Evolutionary conservation across 64 coral and sea anemone genomes (phyloP), one percentile per base, ranked within the genome.

Genomic region (Porites australiensis): DNA sequence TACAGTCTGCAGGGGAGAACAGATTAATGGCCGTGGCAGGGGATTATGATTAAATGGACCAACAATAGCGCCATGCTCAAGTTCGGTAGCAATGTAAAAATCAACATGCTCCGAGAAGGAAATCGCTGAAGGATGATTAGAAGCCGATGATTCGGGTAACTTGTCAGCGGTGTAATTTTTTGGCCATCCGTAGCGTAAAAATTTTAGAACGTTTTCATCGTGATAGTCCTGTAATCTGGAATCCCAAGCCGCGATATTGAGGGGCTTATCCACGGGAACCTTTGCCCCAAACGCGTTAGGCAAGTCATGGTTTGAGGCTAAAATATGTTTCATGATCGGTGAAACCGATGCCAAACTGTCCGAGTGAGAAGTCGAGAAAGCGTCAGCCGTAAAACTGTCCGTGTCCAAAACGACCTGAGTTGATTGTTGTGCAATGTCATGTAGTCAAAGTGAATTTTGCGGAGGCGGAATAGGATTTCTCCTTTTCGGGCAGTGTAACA

Each of bases 401-500:
- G 15, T 44, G 27, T 37, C 12, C 62, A 9, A 68, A 14, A 14
- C 37, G 21, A 16, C 13, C 23, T 63, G 70, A 13, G 45, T 13
- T 51, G 64, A 8, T 13, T 3, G 27, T 3, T 11, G 27, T 60
- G 13, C 23, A 12, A 14, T 8, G 44, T 3, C 4, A 54, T 55
- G 23, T 88, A 9, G 5, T 73, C 8, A 88, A 5, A 23, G 1
- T 22, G 53, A 60, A 44, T 47, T 15, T 75, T 37, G 27, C 27
- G 48, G 9, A 4, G 23, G 0, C 50, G 86, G 50, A 22, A 70
- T 88, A 20, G 86, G 50, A 14, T 75, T 88, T 60, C 37, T 70
- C 15, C 70, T 13, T 61, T 75, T 88, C 4, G 55, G 86, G 37
- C 86, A 88, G 3, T 88, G 20, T 8, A 88, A 16, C 86, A 88